These are phyloP conservation scores for Sussaba pulchella DNA, from an alignment of 2,888 invertebrate species.

Conservation along the genomic window DNA sequence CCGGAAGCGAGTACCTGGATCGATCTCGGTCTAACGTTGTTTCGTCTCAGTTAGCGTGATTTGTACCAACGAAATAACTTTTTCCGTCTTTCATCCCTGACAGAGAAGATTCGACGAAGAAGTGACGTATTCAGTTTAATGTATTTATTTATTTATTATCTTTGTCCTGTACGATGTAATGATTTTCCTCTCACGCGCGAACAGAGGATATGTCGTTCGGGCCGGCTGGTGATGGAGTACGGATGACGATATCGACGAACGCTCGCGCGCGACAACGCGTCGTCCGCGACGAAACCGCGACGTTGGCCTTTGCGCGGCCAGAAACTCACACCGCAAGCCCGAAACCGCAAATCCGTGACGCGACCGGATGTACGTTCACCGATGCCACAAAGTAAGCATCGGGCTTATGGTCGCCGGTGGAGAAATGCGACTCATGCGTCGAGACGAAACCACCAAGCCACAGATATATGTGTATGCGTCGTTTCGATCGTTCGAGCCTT, in stretches of 20 bases:
- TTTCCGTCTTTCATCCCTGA: not conserved
- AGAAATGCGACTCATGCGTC: not conserved
- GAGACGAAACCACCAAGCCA: slow-evolving; percentile 4
- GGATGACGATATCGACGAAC: slow-evolving; percentile 28
- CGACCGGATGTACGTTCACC: slow-evolving; percentile 29
- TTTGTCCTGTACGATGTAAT: not conserved
- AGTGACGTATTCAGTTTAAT: not conserved
- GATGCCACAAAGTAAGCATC: slow-evolving; percentile 32
- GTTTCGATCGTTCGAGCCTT: not conserved
- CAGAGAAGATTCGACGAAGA: not conserved
- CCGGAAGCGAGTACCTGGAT: slow-evolving; percentile 15
- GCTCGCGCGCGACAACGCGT: slow-evolving; percentile 35
- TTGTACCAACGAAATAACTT: not conserved
- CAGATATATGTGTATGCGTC: no score
- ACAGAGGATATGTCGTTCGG: slow-evolving; percentile 4
- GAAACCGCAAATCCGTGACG: slow-evolving; percentile 46
- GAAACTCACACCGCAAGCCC: slow-evolving; percentile 51
- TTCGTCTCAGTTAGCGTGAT: not conserved
- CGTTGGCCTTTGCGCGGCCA: slow-evolving; percentile 50
- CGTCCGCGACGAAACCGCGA: slow-evolving; percentile 44
- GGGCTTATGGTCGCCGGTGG: slow-evolving; percentile 40
- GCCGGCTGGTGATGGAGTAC: slow-evolving; percentile 11
- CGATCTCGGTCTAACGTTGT: slow-evolving; percentile 1
- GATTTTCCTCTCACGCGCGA: not conserved
- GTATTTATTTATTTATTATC: not conserved